These are phyloP conservation scores for Enteromius paludinosus DNA, from an alignment of 2,797 vertebrate species.

Conservation along the genomic window DNA sequence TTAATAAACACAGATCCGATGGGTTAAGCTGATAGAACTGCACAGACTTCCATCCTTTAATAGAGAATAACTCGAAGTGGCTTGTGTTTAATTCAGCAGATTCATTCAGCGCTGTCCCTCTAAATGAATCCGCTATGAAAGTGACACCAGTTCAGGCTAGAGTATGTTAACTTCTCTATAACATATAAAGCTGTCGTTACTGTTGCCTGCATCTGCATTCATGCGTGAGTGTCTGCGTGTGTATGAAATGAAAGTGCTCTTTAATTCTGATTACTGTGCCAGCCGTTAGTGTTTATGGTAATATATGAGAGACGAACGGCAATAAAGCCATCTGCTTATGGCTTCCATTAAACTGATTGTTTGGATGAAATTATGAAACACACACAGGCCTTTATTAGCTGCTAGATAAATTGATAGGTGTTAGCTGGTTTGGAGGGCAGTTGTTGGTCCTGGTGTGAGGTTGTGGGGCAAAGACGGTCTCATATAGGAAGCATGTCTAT, in stretches of 20 bases:
- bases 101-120: constrained; percentile 59
- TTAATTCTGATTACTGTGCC: constrained; percentile 85
- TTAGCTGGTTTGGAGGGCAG: constrained; percentile 19
- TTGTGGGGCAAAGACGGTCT: not conserved
- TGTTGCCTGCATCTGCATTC: constrained; percentile 3
- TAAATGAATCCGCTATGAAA: constrained; percentile 58
- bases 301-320: constrained; percentile 78
- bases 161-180: constrained; percentile 62
- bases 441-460: not conserved
- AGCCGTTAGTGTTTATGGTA: constrained; percentile 87
- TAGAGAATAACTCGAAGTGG: constrained; percentile 54
- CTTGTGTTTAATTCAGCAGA: constrained; percentile 64
- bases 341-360: constrained; percentile 81
- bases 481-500: constrained; percentile 24
- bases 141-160: constrained; percentile 59
- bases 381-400: constrained; percentile 27
- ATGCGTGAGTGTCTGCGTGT: constrained; percentile 24
- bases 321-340: constrained; percentile 86
- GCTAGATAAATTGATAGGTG: constrained; percentile 40
- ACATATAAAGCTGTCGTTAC: constrained; percentile 24
- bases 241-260: constrained; percentile 67
- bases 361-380: constrained; percentile 63
- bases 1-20: constrained; percentile 44
- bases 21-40: constrained; percentile 69
- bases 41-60: constrained; percentile 50